Evolutionary conservation across 30 jellyfish, hydroid and myxozoan species (phyloP).

Genomic region (Cassiopea xamachana): DNA sequence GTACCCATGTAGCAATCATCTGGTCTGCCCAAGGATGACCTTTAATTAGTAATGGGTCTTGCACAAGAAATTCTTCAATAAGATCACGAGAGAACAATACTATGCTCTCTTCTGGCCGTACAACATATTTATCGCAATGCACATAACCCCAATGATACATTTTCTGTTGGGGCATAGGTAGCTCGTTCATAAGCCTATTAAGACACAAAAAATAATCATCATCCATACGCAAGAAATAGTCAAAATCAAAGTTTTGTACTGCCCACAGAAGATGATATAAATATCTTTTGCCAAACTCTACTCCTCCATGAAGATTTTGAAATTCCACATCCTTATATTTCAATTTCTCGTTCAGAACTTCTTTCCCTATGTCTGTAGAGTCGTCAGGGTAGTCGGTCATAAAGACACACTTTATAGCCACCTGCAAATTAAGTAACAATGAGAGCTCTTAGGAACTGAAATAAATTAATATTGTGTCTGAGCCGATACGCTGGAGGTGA

Average conservation of each 20-base stretch:
- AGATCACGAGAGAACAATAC: conserved; percentile 64
- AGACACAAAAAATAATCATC: conserved; percentile 90
- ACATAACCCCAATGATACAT: conserved; percentile 72
- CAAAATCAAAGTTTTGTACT: conserved; percentile 69
- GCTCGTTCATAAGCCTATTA: conserved; percentile 40
- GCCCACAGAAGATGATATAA: conserved; percentile 95
- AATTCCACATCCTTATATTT: conserved; percentile 68
- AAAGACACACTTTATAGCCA: conserved; percentile 78
- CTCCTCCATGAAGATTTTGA: conserved; percentile 83
- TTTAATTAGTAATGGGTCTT: conserved; percentile 60
- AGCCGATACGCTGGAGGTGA: too few species aligned
- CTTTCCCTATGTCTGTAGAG: conserved; percentile 6
- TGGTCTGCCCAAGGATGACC: conserved; percentile 88
- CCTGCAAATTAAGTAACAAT: conserved; percentile 24
- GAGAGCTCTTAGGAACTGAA: too few species aligned
- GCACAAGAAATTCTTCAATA: conserved; percentile 55
- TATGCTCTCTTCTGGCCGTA: conserved; percentile 83
- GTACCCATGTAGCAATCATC: conserved; percentile 67
- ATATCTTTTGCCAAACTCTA: conserved; percentile 85
- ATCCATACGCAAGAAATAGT: conserved; percentile 83
- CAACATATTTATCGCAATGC: conserved; percentile 48
- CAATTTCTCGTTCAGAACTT: conserved; percentile 35
- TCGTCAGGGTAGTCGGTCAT: conserved; percentile 69
- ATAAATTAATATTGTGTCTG: too few species aligned
- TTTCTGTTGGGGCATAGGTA: conserved; percentile 54